Percentiles rank a stretch among this genome's conserved stretches.
Conservation (phyloP, 2,888 invertebrate species). For the Mesoligia furuncula region DNA sequence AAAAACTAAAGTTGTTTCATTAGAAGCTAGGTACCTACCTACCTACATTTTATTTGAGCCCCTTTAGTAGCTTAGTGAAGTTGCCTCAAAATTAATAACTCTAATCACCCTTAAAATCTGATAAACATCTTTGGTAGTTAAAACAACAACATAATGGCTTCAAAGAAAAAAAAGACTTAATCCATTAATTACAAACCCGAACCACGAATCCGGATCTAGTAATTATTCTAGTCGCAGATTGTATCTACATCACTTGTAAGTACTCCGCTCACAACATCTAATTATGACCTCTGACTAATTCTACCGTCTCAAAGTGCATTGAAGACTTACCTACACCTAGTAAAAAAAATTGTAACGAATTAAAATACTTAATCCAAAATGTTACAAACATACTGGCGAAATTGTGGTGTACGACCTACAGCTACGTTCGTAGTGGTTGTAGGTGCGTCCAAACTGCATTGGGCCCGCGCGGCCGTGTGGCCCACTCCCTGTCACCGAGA, state of each 20-base stretch:
- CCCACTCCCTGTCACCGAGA: too few relatives aligned
- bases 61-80: not conserved
- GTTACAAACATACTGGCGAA: not conserved
- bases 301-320: not conserved
- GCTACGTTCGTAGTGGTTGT: not conserved
- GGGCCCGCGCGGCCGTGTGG: too few relatives aligned
- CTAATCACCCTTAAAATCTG: slow-evolving; percentile 1
- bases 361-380: too few relatives aligned
- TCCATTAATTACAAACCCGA: slow-evolving; percentile 52
- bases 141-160: slow-evolving; percentile 42
- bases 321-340: not conserved
- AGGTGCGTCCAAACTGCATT: too few relatives aligned
- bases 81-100: slow-evolving; percentile 27
- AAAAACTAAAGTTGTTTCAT: not conserved
- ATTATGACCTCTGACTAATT: slow-evolving; percentile 42
- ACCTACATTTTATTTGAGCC: not conserved
- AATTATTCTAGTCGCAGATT: slow-evolving; percentile 53
- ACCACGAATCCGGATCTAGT: slow-evolving; percentile 48
- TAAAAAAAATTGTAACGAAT: not conserved
- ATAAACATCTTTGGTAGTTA: slow-evolving; percentile 28
- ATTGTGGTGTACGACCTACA: not conserved
- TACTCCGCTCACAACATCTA: slow-evolving; percentile 39
- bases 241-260: slow-evolving; percentile 46
- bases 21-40: not conserved
- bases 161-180: slow-evolving; percentile 39